Evolutionary conservation across 2,113 vertebrate species (phyloP), one percentile per base, ranked within the genome.

Genomic region (Geococcyx californianus): DNA sequence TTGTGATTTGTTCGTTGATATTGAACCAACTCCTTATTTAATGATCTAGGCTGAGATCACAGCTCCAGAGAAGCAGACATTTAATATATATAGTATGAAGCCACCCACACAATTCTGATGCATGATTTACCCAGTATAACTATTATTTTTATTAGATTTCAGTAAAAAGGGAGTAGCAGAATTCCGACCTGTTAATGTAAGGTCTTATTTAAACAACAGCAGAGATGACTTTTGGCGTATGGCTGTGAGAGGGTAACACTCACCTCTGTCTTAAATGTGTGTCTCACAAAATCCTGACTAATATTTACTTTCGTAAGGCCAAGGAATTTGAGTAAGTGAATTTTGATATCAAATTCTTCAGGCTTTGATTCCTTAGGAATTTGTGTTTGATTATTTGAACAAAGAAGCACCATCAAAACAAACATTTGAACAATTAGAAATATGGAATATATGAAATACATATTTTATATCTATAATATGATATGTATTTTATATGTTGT

Each of bases 1-100:
- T 55, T 87, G 59, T 77, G 70, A 90, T 93, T 93, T 93, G 66
- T 80, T 91, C 58, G 60, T 7, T 85, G 72, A 34, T 94, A 87
- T 70, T 76, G 91, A 91, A 80, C 33, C 18, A 83, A 62, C 40
- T 76, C 45, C n/a, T 85, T 90, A 52, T 91, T 82, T 84, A 92
- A 86, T 55, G 59, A 47, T 77, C 90, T 67, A 73, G 51, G 36
- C 62, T 72, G 78, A 90, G 58, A 60, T 26, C 76, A 67, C 8
- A 67, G 70, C 90, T 94, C 60, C 62, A 72, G 49, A 60, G 58
- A 52, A 81, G 49, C 21, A 92, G 89, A 64, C 20, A 33, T 56
- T 70, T 52, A 29, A 40, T 18, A 21, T 12, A 55, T 11, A 44
- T 3, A 75, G 15, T 10, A 54, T 55, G 51, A 55, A 88, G 84